Conservation (phyloP, 2,113 vertebrate species). For the Nibea albiflora region DNA sequence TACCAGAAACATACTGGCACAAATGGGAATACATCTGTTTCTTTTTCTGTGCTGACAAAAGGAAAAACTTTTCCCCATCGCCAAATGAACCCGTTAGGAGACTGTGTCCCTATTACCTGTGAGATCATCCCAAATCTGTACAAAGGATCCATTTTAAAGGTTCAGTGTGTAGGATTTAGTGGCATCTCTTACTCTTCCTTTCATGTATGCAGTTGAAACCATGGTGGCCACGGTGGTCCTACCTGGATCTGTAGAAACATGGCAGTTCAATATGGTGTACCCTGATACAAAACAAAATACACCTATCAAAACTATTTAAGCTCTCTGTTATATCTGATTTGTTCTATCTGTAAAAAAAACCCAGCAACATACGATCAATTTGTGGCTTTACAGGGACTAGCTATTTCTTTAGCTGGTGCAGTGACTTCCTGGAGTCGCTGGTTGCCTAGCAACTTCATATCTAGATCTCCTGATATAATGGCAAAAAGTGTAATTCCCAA, state of each 20-base stretch:
- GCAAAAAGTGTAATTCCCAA: not conserved
- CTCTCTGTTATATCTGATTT: not conserved
- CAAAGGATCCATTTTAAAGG: not conserved
- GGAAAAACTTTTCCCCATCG: not conserved
- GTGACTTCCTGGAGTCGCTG: not conserved
- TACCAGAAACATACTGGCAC: not conserved
- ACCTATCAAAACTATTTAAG: not conserved
- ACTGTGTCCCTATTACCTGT: no score
- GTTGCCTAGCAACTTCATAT: not conserved
- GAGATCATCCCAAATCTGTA: not conserved
- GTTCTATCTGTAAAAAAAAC: not conserved
- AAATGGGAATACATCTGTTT: not conserved
- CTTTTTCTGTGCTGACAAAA: not conserved
- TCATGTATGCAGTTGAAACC: no score
- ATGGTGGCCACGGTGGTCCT: no score
- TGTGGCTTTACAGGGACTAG: not conserved
- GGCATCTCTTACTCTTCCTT: no score
- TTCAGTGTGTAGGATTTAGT: no score
- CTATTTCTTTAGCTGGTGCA: not conserved
- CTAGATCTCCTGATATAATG: not conserved
- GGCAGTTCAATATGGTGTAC: no score
- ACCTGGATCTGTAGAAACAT: no score
- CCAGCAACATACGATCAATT: not conserved
- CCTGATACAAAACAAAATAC: not conserved
- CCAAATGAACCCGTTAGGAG: not conserved